Evolutionary conservation across 2,888 invertebrate species (phyloP).

Genomic region (Panzeria rudis): DNA sequence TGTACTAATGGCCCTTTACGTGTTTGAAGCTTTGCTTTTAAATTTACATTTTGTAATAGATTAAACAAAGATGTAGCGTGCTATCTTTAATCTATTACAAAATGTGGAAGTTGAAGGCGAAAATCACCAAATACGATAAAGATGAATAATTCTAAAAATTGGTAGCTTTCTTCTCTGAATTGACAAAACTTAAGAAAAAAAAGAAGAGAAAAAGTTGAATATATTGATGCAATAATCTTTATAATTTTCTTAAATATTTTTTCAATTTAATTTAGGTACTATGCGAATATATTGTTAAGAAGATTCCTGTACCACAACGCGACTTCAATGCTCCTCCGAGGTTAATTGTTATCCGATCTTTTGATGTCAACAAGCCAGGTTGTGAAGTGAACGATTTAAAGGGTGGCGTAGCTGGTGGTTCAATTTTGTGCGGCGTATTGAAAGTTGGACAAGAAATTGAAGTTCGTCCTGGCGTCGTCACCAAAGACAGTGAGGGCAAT

Average conservation of each 20-base stretch:
- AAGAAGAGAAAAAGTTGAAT: too few species aligned
- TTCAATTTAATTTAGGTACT: slow-evolving; percentile 85
- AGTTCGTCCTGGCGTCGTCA: slow-evolving; percentile 97
- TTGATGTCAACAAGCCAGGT: slow-evolving; percentile 99
- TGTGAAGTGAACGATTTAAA: slow-evolving; percentile 99
- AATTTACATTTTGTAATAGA: too few species aligned
- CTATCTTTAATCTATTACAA: too few species aligned
- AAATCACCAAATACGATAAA: too few species aligned
- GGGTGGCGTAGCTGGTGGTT: slow-evolving; percentile 99
- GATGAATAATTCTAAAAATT: too few species aligned
- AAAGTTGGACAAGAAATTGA: slow-evolving; percentile 99
- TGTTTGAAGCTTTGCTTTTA: too few species aligned
- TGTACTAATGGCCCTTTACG: too few species aligned
- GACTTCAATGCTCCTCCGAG: slow-evolving; percentile 98
- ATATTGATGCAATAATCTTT: neutral
- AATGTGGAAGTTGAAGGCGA: too few species aligned
- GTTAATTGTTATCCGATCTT: slow-evolving; percentile 97
- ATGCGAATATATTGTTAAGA: slow-evolving; percentile 99
- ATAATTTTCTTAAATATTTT: slow-evolving; percentile 4
- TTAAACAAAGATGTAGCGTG: too few species aligned
- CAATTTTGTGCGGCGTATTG: slow-evolving; percentile 97
- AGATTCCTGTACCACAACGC: slow-evolving; percentile 97
- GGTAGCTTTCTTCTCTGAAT: too few species aligned
- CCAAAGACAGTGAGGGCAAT: slow-evolving; percentile 97
- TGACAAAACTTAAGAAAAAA: too few species aligned